These are phyloP conservation scores for Trachops cirrhosus DNA, from an alignment of 2,797 vertebrate genomes.

Conservation along the genomic window DNA sequence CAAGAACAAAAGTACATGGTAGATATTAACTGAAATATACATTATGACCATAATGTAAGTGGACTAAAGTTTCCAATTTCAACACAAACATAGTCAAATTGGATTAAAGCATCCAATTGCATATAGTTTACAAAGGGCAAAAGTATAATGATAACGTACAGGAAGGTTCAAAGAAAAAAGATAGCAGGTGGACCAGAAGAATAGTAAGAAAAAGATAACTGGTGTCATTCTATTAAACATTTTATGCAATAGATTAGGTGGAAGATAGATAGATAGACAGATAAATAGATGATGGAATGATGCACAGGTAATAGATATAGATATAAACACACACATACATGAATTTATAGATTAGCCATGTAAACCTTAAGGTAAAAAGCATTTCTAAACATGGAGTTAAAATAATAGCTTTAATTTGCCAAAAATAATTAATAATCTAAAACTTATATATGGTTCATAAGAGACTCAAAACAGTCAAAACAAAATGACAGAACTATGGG, in stretches of 20 bases:
- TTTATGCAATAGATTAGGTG: not conserved
- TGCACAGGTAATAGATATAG: not conserved
- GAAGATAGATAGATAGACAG: too few species aligned
- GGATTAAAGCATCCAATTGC: not conserved
- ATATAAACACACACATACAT: not conserved
- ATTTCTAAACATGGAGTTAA: not conserved
- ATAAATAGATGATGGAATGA: not conserved
- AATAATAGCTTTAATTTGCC: not conserved
- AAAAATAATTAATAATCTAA: not conserved
- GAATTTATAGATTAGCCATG: not conserved
- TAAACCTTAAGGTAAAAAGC: not conserved
- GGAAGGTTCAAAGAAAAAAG: not conserved
- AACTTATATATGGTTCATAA: not conserved
- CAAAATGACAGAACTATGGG: not conserved
- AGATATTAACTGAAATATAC: not conserved
- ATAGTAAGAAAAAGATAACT: not conserved
- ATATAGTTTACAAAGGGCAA: not conserved
- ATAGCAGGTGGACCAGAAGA: not conserved
- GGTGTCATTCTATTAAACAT: not conserved
- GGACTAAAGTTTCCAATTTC: not conserved
- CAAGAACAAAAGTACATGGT: not conserved
- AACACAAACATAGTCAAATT: not conserved
- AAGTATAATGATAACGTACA: not conserved
- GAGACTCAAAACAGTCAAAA: conserved; percentile 6
- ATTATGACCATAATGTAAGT: not conserved